Percentiles rank a stretch among this genome's conserved stretches.
phyloP scores from a whole-genome alignment of 2,113 vertebrate species.

The Thomomys bottae region DNA sequence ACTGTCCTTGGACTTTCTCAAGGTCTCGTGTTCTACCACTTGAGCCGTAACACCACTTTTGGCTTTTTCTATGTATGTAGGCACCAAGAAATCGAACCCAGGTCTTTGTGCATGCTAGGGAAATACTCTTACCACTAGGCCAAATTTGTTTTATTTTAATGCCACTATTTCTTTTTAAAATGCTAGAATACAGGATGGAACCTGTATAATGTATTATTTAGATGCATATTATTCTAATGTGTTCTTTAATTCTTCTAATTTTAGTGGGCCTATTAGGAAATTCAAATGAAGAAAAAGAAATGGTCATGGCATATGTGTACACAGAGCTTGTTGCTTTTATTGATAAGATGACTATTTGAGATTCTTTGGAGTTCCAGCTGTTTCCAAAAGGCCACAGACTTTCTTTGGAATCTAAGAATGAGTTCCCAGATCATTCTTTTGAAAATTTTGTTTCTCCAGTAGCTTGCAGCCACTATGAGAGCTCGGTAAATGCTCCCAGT shows the following conservation, averaged over 20 bases:
- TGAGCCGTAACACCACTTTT: too few species aligned
- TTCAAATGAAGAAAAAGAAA: background rate
- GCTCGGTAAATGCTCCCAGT: background rate
- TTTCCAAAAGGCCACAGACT: too few species aligned
- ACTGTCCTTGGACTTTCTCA: too few species aligned
- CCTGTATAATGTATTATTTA: background rate
- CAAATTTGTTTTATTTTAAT: too few species aligned
- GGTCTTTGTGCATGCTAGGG: too few species aligned
- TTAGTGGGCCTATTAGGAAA: background rate
- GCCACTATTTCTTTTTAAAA: background rate
- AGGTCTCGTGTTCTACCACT: too few species aligned
- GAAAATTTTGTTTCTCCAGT: background rate
- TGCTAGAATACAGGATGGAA: background rate
- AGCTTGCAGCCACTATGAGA: background rate
- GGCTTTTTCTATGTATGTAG: too few species aligned
- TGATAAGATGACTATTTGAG: too few species aligned
- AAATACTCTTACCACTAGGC: too few species aligned
- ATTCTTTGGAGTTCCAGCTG: too few species aligned
- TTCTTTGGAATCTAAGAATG: background rate
- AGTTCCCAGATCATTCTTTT: background rate
- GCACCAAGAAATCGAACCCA: too few species aligned
- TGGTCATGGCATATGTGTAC: background rate
- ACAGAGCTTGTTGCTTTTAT: background rate
- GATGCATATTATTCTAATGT: background rate
- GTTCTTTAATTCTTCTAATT: background rate